These are phyloP conservation scores for Ormyrus thymus DNA, from an alignment of 2,888 invertebrate genomes.

Conservation along the genomic window DNA sequence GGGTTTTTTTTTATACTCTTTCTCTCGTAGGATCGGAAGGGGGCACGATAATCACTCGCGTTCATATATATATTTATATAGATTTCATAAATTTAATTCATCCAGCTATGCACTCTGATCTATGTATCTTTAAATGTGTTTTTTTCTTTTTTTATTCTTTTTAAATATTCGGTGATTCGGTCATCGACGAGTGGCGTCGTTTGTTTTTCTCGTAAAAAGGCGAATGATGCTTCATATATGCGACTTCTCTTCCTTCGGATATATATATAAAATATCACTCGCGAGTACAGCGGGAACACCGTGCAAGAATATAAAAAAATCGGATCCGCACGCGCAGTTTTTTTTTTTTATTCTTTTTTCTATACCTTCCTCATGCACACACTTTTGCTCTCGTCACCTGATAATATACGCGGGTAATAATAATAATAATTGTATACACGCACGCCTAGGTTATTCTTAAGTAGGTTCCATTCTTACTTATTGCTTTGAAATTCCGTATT, in stretches of 20 bases:
- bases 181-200: conserved; percentile 10
- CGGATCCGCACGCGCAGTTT: conserved; percentile 35
- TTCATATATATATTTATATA: conserved; percentile 39
- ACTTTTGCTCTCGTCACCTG: neutral
- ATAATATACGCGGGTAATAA: too few species aligned
- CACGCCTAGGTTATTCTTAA: conserved; percentile 59
- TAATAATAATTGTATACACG: conserved; percentile 4
- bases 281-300: conserved; percentile 47
- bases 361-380: neutral
- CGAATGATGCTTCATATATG: too few species aligned
- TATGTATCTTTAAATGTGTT: neutral
- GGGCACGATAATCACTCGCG: conserved; percentile 55
- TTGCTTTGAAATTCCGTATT: conserved; percentile 74
- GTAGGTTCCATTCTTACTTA: conserved; percentile 69
- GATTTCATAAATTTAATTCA: conserved; percentile 41
- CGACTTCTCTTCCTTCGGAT: neutral
- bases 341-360: conserved; percentile 9
- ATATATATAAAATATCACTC: conserved; percentile 31
- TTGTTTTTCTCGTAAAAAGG: too few species aligned
- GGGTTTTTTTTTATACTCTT: conserved; percentile 20
- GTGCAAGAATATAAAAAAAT: conserved; percentile 53
- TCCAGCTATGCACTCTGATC: conserved; percentile 13
- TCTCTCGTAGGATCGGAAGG: conserved; percentile 51
- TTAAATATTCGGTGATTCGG: conserved; percentile 20
- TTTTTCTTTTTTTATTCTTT: conserved; percentile 6